Base-by-base conservation (phyloP, 1,140 invertebrate species). In the Drosophila tani region DNA sequence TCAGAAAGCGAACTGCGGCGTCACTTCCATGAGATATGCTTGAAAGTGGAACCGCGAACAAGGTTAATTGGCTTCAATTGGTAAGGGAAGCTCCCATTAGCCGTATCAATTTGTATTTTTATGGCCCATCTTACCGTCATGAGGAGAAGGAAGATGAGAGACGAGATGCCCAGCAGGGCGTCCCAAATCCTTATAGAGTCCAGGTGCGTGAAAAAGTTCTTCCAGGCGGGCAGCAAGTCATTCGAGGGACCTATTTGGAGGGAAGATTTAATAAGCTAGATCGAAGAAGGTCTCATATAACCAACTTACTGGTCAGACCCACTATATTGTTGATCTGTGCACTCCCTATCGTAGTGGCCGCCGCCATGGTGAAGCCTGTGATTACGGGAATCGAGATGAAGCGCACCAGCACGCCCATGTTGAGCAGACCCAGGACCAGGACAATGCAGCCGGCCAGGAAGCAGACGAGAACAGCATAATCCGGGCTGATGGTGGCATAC, bases 361-460 rank as follows among this genome's bases (percentile, higher is more conserved):
- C 98, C 0, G 97, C 97, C 41, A 96, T 96, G 0, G 97, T 98
- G 81, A 99, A 99, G 7, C 97, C 97, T 65, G 95, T 96, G 64
- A 98, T 98, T 1, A 98, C 97, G 11, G 98, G 97, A 76, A 96
- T 94, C 1, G 97, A 98, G 80, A 99, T 98, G 87, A 98, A 98
- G 76, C 98, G 96, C 40, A 98, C 95, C 40, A 99, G 88, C 91
- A 98, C 98, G 58, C 98, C 98, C 91, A 98, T 94, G 85, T 98
- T 96, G 24, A 98, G 93, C 46, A 98, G 78, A 2, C 97, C 97
- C 85, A 98, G 94, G 1, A 96, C 12, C 4, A 97, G 93, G 66
- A 97, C 95, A 9, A 98, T 94, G 69, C 95, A 93, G 15, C 98
- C 98, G 43, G 95, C 95, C 12, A 98, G 86, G 79, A 99, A 97